phyloP scores from a whole-genome alignment of 2,797 vertebrate genomes.

The Meda fulgida region DNA sequence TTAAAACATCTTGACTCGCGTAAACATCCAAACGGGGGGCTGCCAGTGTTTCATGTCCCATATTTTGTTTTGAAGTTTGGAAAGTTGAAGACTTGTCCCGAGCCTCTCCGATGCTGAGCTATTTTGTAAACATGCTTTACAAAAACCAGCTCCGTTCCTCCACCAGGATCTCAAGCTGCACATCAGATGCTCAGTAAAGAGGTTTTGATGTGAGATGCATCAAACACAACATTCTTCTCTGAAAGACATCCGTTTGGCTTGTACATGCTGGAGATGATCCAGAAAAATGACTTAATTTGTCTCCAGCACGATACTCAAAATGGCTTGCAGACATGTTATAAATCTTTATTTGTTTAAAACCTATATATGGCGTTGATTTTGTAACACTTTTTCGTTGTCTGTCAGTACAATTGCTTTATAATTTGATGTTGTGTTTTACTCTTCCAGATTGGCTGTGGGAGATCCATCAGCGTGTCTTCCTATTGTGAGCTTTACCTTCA shows the following conservation, averaged over 20 bases:
- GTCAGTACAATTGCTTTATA: neutral
- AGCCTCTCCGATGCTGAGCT: slow-evolving; percentile 32
- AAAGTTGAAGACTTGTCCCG: slow-evolving; percentile 37
- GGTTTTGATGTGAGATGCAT: slow-evolving; percentile 60
- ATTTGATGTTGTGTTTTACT: slow-evolving; percentile 1
- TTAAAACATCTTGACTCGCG: slow-evolving; percentile 57
- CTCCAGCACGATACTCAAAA: slow-evolving; percentile 40
- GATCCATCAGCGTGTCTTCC: slow-evolving; percentile 88
- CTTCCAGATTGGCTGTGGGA: slow-evolving; percentile 85
- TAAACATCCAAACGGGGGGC: slow-evolving; percentile 50
- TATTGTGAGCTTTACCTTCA: slow-evolving; percentile 88
- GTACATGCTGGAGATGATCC: slow-evolving; percentile 37
- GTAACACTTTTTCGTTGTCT: neutral
- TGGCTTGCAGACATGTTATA: slow-evolving; percentile 33
- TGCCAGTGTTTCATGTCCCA: slow-evolving; percentile 51
- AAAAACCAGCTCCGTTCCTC: slow-evolving; percentile 60
- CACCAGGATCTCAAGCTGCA: slow-evolving; percentile 48
- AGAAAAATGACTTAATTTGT: slow-evolving; percentile 51
- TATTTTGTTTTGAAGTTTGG: slow-evolving; percentile 52
- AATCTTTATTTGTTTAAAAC: slow-evolving; percentile 22
- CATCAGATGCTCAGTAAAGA: slow-evolving; percentile 55
- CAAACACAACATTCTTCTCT: slow-evolving; percentile 26
- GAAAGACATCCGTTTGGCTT: slow-evolving; percentile 47
- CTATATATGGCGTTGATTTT: neutral
- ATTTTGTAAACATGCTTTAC: slow-evolving; percentile 65